Conservation (phyloP, 2,113 vertebrate genomes). For the Empidonax alnorum region DNA sequence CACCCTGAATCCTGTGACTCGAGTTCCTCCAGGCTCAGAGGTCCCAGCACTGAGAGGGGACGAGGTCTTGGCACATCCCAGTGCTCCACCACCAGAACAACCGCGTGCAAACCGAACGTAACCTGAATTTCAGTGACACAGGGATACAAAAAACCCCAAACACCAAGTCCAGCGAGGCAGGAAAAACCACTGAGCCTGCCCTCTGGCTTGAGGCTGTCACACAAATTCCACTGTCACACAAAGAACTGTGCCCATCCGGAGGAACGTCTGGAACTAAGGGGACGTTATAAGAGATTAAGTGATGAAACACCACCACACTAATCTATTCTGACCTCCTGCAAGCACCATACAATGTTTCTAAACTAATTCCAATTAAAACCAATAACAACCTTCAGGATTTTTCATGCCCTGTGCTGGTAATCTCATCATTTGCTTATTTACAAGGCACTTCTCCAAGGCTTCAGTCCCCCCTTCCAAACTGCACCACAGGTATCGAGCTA, state of each 20-base stretch:
- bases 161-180: background rate
- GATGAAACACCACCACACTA: background rate
- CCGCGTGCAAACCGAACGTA: background rate
- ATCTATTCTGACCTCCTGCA: background rate
- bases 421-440: background rate
- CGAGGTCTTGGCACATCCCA: background rate
- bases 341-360: background rate
- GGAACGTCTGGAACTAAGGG: background rate
- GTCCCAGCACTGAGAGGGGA: background rate
- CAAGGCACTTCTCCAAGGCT: background rate
- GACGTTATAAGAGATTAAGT: background rate
- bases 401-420: background rate
- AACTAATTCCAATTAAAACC: background rate
- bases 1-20: background rate
- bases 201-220: background rate
- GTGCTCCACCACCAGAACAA: background rate
- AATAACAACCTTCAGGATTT: background rate
- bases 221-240: background rate
- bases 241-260: background rate
- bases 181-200: background rate
- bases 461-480: background rate
- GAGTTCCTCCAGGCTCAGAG: background rate
- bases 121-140: background rate
- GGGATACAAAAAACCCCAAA: background rate
- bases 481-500: fast-evolving